phyloP scores from a whole-genome alignment of 2,888 invertebrate genomes.

The Orthonevra nobilis region DNA sequence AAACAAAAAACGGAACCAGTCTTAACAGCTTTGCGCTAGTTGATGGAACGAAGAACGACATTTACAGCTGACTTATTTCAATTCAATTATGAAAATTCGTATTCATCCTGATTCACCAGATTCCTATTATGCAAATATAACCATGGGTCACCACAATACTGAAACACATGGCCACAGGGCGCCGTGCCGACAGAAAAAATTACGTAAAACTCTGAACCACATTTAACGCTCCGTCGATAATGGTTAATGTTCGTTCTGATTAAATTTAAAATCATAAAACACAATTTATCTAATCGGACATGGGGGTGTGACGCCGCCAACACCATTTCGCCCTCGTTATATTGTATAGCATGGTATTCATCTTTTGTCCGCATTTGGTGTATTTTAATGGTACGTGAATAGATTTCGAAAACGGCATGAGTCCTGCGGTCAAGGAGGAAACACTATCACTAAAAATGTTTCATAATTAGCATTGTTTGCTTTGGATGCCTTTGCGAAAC shows the following conservation, averaged over 20 bases:
- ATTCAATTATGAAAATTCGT: constrained; percentile 66
- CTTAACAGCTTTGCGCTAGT: too few species aligned
- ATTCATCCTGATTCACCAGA: constrained; percentile 59
- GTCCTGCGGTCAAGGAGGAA: constrained; percentile 11
- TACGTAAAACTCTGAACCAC: constrained; percentile 42
- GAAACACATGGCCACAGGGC: constrained; percentile 39
- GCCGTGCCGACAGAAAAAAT: too few species aligned
- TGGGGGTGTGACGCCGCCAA: constrained; percentile 42
- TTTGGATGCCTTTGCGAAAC: not conserved
- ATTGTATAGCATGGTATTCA: constrained; percentile 8
- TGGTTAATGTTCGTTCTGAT: constrained; percentile 67
- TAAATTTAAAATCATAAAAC: constrained; percentile 67
- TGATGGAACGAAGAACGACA: constrained; percentile 60
- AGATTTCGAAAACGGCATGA: constrained; percentile 23
- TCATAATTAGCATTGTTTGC: constrained; percentile 22
- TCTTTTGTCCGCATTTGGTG: constrained; percentile 31
- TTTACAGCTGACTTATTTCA: constrained; percentile 69
- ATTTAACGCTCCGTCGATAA: constrained; percentile 67
- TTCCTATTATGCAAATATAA: constrained; percentile 66
- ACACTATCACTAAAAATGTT: not conserved
- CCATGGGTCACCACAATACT: constrained; percentile 50
- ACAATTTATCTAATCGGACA: constrained; percentile 69
- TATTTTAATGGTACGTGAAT: constrained; percentile 15
- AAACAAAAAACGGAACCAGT: not conserved
- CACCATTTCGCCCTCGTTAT: constrained; percentile 23